These are phyloP conservation scores for Liolophura sinensis DNA, from an alignment of 1,140 invertebrate genomes.

Conservation along the genomic window DNA sequence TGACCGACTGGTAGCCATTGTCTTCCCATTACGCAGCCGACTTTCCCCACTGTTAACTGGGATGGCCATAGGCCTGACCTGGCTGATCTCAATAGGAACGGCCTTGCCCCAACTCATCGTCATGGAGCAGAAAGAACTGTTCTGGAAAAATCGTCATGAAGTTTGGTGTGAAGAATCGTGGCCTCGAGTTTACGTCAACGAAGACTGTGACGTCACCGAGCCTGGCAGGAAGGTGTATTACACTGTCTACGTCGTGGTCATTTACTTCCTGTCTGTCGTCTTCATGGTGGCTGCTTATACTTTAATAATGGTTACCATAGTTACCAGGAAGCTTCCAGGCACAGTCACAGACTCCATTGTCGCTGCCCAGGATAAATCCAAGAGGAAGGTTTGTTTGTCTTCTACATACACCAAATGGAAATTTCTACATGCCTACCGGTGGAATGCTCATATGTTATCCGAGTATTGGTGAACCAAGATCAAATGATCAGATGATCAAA, in stretches of 20 bases:
- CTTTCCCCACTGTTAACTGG: constrained; percentile 27
- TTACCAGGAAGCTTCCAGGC: constrained; percentile 27
- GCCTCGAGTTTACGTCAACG: constrained; percentile 29
- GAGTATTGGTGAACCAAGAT: too few species aligned
- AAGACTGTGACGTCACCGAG: constrained; percentile 20
- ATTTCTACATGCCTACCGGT: too few species aligned
- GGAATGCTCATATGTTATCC: too few species aligned
- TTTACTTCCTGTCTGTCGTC: constrained; percentile 59
- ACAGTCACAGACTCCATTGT: constrained; percentile 20
- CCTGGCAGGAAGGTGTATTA: constrained; percentile 50
- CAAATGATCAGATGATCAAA: too few species aligned
- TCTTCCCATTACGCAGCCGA: constrained; percentile 38
- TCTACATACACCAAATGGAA: too few species aligned
- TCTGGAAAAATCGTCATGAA: constrained; percentile 42
- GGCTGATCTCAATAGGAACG: constrained; percentile 52
- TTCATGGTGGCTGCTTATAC: constrained; percentile 58
- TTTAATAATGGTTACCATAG: constrained; percentile 50
- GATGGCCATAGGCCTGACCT: constrained; percentile 55
- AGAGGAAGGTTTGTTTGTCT: constrained; percentile 36
- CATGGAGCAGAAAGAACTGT: constrained; percentile 23
- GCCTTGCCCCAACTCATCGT: constrained; percentile 55
- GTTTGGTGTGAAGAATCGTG: constrained; percentile 47
- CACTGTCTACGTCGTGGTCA: constrained; percentile 49
- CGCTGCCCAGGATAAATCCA: constrained; percentile 32
- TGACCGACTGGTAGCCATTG: constrained; percentile 56